Conservation (phyloP, 2,888 invertebrate genomes). For the Silvanus unidentatus region DNA sequence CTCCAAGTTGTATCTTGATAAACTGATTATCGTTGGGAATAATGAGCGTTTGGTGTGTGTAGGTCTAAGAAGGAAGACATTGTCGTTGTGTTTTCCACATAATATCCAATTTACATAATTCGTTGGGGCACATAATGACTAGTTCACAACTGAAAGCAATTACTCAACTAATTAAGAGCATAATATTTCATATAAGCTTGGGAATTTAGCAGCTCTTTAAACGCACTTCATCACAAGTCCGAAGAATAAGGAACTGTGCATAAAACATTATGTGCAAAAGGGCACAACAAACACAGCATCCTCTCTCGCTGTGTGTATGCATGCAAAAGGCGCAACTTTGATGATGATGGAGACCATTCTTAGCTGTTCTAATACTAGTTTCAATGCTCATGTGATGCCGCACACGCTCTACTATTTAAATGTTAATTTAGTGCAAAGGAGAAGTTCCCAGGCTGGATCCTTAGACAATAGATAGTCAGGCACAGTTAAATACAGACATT, state of each 20-base stretch:
- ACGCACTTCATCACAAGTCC: constrained; percentile 1
- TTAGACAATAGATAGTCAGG: constrained; percentile 44
- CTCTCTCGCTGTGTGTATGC: too few relatives aligned
- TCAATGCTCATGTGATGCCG: not conserved
- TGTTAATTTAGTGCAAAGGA: constrained; percentile 43
- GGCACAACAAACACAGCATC: constrained; percentile 7
- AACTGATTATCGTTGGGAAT: constrained; percentile 6
- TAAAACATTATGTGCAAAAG: not conserved
- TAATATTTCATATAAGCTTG: constrained; percentile 29
- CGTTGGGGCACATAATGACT: constrained; percentile 24
- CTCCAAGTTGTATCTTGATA: constrained; percentile 9
- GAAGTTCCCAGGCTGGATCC: constrained; percentile 43
- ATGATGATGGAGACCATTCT: too few relatives aligned
- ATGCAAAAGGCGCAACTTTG: too few relatives aligned
- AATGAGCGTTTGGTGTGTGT: not conserved
- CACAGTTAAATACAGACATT: constrained; percentile 47
- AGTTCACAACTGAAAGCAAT: constrained; percentile 30
- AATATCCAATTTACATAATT: constrained; percentile 18
- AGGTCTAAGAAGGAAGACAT: not conserved
- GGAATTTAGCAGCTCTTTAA: constrained; percentile 18
- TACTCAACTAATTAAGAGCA: constrained; percentile 32
- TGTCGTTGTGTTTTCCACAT: constrained; percentile 11
- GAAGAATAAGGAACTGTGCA: too few relatives aligned
- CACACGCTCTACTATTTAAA: constrained; percentile 33
- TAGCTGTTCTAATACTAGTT: too few relatives aligned